phyloP scores from a whole-genome alignment of 2,797 vertebrate species.

The Anabacerthia variegaticeps region DNA sequence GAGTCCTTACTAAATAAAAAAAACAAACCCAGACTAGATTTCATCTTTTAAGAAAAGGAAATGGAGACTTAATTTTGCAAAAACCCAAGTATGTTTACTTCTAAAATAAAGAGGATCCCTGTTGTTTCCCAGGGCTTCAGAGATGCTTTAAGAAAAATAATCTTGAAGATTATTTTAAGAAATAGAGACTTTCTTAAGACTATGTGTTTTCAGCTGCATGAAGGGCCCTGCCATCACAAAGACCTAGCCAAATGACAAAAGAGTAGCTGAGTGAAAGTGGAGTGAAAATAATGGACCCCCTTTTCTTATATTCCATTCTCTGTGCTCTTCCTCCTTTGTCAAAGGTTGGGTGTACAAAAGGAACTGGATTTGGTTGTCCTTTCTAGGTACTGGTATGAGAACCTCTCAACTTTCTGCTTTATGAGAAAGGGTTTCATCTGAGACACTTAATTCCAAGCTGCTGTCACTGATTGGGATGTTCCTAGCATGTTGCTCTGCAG shows the following conservation, averaged over 20 bases:
- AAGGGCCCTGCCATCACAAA: not conserved
- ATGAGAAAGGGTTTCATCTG: not conserved
- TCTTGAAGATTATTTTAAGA: not conserved
- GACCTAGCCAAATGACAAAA: not conserved
- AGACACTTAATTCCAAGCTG: not conserved
- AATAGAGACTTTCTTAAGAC: not conserved
- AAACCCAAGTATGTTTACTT: not conserved
- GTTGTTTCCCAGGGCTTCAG: not conserved
- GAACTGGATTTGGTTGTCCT: not conserved
- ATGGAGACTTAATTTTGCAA: not conserved
- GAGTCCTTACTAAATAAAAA: not conserved
- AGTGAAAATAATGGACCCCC: not conserved
- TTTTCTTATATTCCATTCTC: not conserved
- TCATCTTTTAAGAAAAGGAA: not conserved
- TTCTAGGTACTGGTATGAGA: not conserved
- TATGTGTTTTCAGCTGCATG: not conserved
- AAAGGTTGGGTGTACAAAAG: not conserved
- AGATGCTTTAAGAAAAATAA: not conserved
- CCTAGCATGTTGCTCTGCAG: not conserved
- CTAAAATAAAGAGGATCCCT: not conserved
- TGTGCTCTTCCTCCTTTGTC: not conserved
- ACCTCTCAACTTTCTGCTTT: not conserved
- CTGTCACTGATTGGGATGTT: not conserved
- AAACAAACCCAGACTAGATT: not conserved
- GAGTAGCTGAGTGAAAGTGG: not conserved